A percentile compares a stretch with the other conserved stretches of the same genome.
Conservation (phyloP, 2,888 invertebrate genomes). For the Scrobipalpa atriplicella region DNA sequence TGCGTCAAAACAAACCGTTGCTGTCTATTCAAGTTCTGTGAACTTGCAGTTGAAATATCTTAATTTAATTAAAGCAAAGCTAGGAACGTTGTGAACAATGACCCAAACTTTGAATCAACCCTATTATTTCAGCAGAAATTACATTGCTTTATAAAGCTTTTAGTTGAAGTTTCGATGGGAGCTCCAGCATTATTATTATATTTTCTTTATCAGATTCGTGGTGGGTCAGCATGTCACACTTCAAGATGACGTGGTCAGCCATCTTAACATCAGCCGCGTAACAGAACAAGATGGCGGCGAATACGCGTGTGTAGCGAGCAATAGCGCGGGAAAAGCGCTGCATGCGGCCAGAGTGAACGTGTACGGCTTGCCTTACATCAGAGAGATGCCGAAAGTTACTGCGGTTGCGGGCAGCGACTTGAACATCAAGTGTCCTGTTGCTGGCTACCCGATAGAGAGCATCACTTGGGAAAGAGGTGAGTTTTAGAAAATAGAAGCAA, state of each 20-base stretch:
- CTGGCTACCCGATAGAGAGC: slow-evolving; percentile 93
- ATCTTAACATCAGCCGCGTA: slow-evolving; percentile 94
- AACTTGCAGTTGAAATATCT: slow-evolving; percentile 20
- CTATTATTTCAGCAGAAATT: background rate
- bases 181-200: no score
- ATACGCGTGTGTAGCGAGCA: slow-evolving; percentile 92
- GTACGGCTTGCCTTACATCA: slow-evolving; percentile 92
- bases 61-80: slow-evolving; percentile 10
- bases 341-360: slow-evolving; percentile 94
- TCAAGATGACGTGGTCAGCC: slow-evolving; percentile 96
- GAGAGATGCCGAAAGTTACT: slow-evolving; percentile 94
- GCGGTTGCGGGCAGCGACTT: slow-evolving; percentile 93
- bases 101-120: slow-evolving; percentile 1
- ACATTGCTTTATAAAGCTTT: background rate
- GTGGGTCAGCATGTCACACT: slow-evolving; percentile 96
- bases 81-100: slow-evolving; percentile 1
- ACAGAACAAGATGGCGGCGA: slow-evolving; percentile 96
- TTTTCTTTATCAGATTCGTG: slow-evolving; percentile 91
- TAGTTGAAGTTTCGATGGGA: background rate
- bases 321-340: slow-evolving; percentile 90
- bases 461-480: slow-evolving; percentile 96
- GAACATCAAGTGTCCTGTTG: slow-evolving; percentile 94
- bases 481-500: no score
- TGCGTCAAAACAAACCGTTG: slow-evolving; percentile 17
- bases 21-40: background rate